A percentile compares a stretch with the other conserved stretches of the same genome.
These are phyloP conservation scores for Synergus gifuensis DNA, from an alignment of 2,888 invertebrate species.

Conservation along the genomic window DNA sequence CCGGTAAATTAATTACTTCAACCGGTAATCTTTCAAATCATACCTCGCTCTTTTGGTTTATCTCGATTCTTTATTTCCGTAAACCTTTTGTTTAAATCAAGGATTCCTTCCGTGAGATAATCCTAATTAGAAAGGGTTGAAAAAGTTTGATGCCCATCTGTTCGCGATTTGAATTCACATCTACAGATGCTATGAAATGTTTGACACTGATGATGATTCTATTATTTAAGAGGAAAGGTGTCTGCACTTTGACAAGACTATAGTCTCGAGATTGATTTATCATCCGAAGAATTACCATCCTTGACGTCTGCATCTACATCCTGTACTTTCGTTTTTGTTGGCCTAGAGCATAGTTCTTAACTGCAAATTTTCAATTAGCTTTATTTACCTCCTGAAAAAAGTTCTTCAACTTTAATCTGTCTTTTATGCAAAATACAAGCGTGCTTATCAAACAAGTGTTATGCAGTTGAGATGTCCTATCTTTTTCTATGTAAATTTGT, in stretches of 20 bases:
- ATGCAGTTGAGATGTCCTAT: background rate
- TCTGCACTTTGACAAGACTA: slow-evolving; percentile 14
- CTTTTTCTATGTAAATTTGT: background rate
- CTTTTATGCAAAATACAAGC: background rate
- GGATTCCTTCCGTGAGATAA: background rate
- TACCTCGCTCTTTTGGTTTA: background rate
- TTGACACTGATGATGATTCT: background rate
- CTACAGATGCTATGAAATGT: background rate
- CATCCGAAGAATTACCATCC: slow-evolving; percentile 21
- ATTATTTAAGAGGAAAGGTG: background rate
- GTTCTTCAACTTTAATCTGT: background rate
- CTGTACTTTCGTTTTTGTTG: slow-evolving; percentile 34
- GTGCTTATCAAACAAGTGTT: background rate
- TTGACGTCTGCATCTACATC: slow-evolving; percentile 1
- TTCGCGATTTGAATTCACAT: background rate
- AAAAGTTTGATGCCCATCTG: background rate
- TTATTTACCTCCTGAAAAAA: background rate
- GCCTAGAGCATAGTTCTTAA: slow-evolving; percentile 25
- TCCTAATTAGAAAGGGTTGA: background rate
- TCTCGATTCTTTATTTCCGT: slow-evolving; percentile 31
- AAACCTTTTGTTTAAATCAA: slow-evolving; percentile 10
- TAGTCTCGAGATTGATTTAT: slow-evolving; percentile 25
- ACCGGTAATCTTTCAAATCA: slow-evolving; percentile 16
- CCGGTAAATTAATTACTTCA: slow-evolving; percentile 21
- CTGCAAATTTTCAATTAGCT: slow-evolving; percentile 11